A percentile compares a stretch with the other conserved stretches of the same genome.
Conservation (phyloP, 1,140 invertebrate species). For the Eulimnadia texana region DNA sequence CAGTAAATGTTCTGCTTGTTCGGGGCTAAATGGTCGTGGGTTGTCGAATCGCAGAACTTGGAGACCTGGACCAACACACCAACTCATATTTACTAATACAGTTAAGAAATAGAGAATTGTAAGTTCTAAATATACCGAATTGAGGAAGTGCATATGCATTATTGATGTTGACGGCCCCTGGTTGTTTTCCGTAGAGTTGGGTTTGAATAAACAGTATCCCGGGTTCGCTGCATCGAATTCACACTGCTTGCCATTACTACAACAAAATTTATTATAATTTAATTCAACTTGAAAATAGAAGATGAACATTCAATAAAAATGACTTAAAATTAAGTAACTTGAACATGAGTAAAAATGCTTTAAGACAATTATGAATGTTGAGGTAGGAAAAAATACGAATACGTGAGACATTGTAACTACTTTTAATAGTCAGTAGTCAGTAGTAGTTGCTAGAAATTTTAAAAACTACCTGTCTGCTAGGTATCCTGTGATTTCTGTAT, state of each 20-base stretch:
- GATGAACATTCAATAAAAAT: not conserved
- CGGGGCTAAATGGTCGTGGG: constrained; percentile 4
- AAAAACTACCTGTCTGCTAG: not conserved
- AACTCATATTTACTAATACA: not conserved
- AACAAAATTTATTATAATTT: not conserved
- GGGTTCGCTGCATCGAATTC: not conserved
- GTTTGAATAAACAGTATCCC: not conserved
- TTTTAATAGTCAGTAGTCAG: too few relatives aligned
- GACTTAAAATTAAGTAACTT: too few relatives aligned
- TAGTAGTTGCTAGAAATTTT: not conserved
- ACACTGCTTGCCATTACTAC: not conserved
- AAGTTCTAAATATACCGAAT: not conserved
- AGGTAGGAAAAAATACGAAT: too few relatives aligned
- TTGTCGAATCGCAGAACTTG: constrained; percentile 11
- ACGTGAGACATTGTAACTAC: too few relatives aligned
- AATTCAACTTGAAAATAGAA: not conserved
- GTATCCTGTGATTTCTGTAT: constrained; percentile 16
- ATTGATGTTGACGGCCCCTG: not conserved
- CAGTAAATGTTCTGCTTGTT: constrained; percentile 14
- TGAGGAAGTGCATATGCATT: constrained; percentile 4
- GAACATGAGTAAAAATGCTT: too few relatives aligned
- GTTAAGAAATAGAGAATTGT: not conserved
- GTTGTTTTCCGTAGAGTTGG: not conserved
- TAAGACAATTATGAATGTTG: too few relatives aligned
- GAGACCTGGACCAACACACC: not conserved